These are phyloP conservation scores for Meriones unguiculatus DNA, from an alignment of 2,113 vertebrate species.

Conservation along the genomic window DNA sequence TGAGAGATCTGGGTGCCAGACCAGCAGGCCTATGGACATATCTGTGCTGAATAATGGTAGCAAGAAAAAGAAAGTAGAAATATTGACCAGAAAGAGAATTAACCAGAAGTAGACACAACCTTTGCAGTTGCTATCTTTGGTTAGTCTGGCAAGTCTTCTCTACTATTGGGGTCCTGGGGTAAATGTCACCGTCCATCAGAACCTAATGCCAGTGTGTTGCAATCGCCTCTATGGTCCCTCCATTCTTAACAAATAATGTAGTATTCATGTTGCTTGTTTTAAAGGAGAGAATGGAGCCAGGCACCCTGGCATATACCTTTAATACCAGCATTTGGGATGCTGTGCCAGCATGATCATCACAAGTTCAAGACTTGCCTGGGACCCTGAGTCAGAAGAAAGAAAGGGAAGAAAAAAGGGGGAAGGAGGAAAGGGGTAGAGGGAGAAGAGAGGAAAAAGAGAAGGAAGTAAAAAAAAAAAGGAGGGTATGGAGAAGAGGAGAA, in stretches of 20 bases:
- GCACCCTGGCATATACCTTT: too few species aligned
- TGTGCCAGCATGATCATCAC: neutral
- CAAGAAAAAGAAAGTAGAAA: constrained; percentile 14
- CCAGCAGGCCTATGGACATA: neutral
- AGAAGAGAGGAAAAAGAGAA: neutral
- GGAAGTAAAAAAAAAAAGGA: neutral
- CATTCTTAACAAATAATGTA: neutral
- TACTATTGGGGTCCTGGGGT: neutral
- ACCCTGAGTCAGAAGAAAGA: neutral
- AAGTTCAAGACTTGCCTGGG: neutral
- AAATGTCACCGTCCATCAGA: neutral
- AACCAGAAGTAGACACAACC: neutral
- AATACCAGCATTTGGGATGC: neutral
- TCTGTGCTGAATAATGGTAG: too few species aligned
- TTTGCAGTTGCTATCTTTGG: neutral
- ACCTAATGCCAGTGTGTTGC: neutral
- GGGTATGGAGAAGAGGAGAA: neutral
- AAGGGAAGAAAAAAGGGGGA: neutral
- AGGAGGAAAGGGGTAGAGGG: neutral
- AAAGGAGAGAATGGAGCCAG: neutral
- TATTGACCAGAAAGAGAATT: neutral
- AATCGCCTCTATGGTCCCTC: neutral
- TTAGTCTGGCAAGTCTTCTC: neutral
- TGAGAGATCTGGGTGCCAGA: neutral
- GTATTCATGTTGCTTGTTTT: neutral